A percentile compares a stretch with the other conserved stretches of the same genome.
Conservation (phyloP, 2,113 vertebrate genomes). For the Nothoprocta pentlandii region DNA sequence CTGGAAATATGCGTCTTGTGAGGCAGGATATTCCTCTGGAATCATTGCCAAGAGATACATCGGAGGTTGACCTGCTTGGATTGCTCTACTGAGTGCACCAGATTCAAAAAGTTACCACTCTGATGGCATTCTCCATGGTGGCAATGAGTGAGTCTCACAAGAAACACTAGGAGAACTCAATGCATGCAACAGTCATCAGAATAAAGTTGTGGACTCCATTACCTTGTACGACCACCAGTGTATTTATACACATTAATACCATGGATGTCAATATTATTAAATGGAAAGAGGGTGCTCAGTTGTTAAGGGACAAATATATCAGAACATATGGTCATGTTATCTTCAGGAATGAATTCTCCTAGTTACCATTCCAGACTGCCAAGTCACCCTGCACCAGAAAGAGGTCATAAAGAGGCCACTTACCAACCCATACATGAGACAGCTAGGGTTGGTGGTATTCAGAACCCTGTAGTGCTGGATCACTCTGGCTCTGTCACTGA, state of each 20-base stretch:
- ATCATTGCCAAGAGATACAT: neutral
- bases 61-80: neutral
- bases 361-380: neutral
- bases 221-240: neutral
- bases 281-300: neutral
- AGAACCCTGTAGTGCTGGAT: neutral
- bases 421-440: neutral
- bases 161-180: neutral
- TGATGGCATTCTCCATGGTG: accelerated
- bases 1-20: neutral
- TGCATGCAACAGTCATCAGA: neutral
- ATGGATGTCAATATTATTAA: too few relatives aligned
- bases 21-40: neutral
- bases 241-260: neutral
- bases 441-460: neutral
- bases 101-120: neutral
- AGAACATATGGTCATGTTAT: neutral
- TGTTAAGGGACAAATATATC: neutral
- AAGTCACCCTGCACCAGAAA: neutral
- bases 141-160: neutral
- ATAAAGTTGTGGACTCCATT: neutral
- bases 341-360: neutral
- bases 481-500: neutral
- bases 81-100: neutral
- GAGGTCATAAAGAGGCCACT: neutral